A percentile compares a stretch with the other conserved stretches of the same genome.
Conservation (phyloP, 2,888 invertebrate species). For the Caenorhabditis wallacei region DNA sequence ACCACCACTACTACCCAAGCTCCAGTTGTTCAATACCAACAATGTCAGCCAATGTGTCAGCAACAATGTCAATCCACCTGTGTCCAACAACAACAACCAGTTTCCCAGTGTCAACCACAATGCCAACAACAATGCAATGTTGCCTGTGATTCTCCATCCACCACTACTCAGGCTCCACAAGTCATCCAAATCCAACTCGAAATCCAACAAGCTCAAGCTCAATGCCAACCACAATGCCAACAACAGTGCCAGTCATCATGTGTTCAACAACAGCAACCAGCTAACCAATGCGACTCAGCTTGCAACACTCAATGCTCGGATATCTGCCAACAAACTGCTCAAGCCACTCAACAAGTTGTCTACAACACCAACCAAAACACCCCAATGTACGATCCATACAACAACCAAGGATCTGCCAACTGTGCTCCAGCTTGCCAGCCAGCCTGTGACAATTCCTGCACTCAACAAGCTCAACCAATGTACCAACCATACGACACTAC, state of each 20-base stretch:
- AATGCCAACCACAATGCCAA: constrained; percentile 73
- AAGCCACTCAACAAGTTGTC: constrained; percentile 57
- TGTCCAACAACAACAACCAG: constrained; percentile 59
- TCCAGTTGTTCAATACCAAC: constrained; percentile 64
- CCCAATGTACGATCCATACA: constrained; percentile 54
- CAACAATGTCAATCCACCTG: constrained; percentile 63
- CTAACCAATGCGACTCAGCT: constrained; percentile 63
- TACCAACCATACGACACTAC: constrained; percentile 61
- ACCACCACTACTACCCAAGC: constrained; percentile 55
- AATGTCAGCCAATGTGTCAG: constrained; percentile 68
- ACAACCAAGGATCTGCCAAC: constrained; percentile 47
- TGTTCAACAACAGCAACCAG: constrained; percentile 69
- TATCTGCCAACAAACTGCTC: constrained; percentile 63
- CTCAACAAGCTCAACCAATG: constrained; percentile 60
- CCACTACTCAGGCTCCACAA: constrained; percentile 65
- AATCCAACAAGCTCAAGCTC: constrained; percentile 57
- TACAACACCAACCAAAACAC: constrained; percentile 33
- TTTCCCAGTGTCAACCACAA: constrained; percentile 66
- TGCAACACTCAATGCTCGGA: constrained; percentile 66
- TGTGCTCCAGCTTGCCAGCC: constrained; percentile 66
- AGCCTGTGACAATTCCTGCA: constrained; percentile 64
- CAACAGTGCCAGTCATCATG: constrained; percentile 70
- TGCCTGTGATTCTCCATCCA: constrained; percentile 56
- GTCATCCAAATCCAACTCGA: constrained; percentile 64
- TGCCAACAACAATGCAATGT: constrained; percentile 64